Evolutionary conservation across 1,140 invertebrate genomes (phyloP).

Genomic region (Ostrea edulis): DNA sequence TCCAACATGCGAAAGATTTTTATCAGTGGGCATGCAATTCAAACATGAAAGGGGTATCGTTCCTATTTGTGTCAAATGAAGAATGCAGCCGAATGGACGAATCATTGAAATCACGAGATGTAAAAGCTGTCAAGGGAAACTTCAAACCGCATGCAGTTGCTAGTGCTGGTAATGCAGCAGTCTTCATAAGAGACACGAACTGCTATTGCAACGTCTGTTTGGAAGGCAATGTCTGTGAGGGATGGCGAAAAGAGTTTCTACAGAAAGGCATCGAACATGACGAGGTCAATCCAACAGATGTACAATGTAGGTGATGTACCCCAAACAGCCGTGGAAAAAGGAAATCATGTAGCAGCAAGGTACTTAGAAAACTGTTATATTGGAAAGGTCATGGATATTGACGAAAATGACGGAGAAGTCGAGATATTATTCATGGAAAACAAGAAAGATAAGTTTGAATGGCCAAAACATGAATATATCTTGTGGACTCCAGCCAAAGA

Average conservation of each 20-base stretch:
- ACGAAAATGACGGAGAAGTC: slow-evolving; percentile 18
- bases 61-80: too few relatives aligned
- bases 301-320: not conserved
- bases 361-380: slow-evolving; percentile 14
- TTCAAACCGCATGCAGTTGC: too few relatives aligned
- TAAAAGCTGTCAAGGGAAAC: too few relatives aligned
- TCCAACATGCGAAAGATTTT: too few relatives aligned
- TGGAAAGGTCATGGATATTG: slow-evolving; percentile 6
- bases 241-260: not conserved
- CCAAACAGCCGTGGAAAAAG: not conserved
- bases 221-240: not conserved
- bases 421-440: slow-evolving; percentile 30
- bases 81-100: too few relatives aligned
- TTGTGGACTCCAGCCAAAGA: too few relatives aligned
- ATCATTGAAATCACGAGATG: too few relatives aligned
- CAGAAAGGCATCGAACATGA: not conserved
- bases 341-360: not conserved
- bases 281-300: not conserved
- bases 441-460: not conserved
- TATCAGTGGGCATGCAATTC: too few relatives aligned
- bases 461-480: not conserved
- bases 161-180: too few relatives aligned
- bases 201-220: not conserved
- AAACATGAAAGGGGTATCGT: too few relatives aligned
- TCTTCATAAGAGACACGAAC: slow-evolving; percentile 44